Evolutionary conservation across 2,888 invertebrate species (phyloP), one percentile per base, ranked within the genome.

Genomic region (Sipha maydis): DNA sequence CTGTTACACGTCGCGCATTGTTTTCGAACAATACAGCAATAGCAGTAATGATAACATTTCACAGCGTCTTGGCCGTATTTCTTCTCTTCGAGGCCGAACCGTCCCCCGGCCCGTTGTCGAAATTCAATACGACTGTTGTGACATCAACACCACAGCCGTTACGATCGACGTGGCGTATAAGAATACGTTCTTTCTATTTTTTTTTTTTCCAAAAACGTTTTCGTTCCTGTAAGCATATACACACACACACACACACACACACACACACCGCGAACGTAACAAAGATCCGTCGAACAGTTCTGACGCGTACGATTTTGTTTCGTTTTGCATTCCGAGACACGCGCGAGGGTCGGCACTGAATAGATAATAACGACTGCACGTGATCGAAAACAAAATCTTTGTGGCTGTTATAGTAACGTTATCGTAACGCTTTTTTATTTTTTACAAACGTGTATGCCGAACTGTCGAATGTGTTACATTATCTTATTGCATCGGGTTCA

Each of bases 101-200:
- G 28, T 82, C 71, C 71, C 83, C 48, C 69, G 28, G 34, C 76
- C 73, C 21, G 8, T 8, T 67, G 61, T 76, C 61, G 76, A 76
- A 56, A 76, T 21, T 21, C 75, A 67, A 80, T 41, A 61, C 38
- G 83, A 83, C 34, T 71, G 34, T 56, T 48, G 67, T 41, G 28
- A 38, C 80, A 69, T 80, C 80, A 21, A 31, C 67, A 25, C 61
- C 11, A 3, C 48, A 14, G 48, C 48, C 11, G 61, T 61, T 25
- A 19, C 0, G 61, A 3, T 61, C 61, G 61, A 61, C 61, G 25
- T 61, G 61, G 61, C 21, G 61, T 61, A 21, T 8, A 5, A 25
- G 61, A 21, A 17, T 17, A 56, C 21, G 21, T 21, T 2, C n/a
- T 34, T 34, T 34, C 34, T 4, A 2, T 34, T 34, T 34, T 34